Percentiles rank a stretch among this genome's conserved stretches.
phyloP scores from a whole-genome alignment of 2,113 vertebrate species.

The Trematocara nigrifrons region DNA sequence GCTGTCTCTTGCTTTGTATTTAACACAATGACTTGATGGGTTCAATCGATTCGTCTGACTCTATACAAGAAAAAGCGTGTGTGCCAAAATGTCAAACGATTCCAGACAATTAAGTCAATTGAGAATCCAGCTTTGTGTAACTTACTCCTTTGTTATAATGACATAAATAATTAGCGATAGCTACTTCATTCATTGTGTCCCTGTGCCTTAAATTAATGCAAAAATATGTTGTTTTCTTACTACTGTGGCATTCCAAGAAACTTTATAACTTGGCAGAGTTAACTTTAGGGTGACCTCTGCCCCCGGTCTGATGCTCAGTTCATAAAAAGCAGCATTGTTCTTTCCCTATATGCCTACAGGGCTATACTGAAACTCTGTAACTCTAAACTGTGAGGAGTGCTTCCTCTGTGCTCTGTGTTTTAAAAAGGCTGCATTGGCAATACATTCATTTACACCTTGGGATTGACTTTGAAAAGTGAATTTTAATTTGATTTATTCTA shows the following conservation, averaged over 20 bases:
- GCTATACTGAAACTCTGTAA: not conserved
- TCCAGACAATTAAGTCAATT: not conserved
- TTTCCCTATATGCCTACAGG: not conserved
- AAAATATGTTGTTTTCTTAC: not conserved
- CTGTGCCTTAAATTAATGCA: not conserved
- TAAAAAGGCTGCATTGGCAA: slow-evolving; percentile 10
- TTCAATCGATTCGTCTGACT: not conserved
- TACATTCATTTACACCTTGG: slow-evolving; percentile 30
- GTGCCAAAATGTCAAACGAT: not conserved
- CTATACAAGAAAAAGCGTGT: accelerated
- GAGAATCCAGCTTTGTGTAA: not conserved
- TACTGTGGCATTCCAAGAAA: not conserved
- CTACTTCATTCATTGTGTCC: not conserved
- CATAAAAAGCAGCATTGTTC: not conserved
- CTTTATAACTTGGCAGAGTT: not conserved
- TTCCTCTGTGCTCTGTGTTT: slow-evolving; percentile 12
- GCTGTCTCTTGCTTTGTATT: not conserved
- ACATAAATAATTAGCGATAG: not conserved
- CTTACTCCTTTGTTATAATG: not conserved
- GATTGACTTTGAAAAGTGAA: slow-evolving; percentile 40
- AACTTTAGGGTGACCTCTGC: slow-evolving; percentile 11
- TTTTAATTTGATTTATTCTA: slow-evolving; percentile 45
- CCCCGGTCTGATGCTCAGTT: not conserved
- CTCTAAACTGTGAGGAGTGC: not conserved
- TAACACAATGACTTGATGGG: not conserved